A percentile compares a stretch with the other conserved stretches of the same genome.
Evolutionary conservation across 1,140 invertebrate genomes (phyloP).

Genomic region (Apis florea): DNA sequence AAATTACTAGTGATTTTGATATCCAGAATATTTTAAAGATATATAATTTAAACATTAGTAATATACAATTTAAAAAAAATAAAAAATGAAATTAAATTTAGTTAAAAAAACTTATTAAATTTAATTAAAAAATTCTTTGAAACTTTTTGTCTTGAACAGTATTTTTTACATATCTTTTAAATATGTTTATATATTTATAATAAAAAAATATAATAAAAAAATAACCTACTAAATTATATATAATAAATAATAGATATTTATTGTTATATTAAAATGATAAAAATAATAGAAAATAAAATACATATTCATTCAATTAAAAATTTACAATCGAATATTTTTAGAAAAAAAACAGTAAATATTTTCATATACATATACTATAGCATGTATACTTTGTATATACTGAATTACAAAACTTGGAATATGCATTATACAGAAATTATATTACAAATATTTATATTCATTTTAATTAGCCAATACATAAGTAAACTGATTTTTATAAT

Average conservation of each 20-base stretch:
- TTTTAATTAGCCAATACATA: conserved; percentile 16
- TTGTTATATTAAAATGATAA: conserved; percentile 25
- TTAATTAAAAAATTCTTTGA: too few species aligned
- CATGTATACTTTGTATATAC: not conserved
- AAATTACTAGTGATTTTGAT: too few species aligned
- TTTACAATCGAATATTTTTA: conserved; percentile 22
- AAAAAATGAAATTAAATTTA: not conserved
- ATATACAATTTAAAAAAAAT: too few species aligned
- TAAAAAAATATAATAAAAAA: not conserved
- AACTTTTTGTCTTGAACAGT: not conserved
- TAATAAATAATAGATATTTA: conserved; percentile 29
- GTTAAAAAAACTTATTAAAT: not conserved
- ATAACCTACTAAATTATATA: not conserved
- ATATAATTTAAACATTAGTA: too few species aligned
- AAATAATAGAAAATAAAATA: not conserved
- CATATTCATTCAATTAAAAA: not conserved
- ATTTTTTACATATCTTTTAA: not conserved
- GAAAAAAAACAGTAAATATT: conserved; percentile 15
- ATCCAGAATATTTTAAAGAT: too few species aligned
- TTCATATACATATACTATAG: not conserved
- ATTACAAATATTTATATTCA: conserved; percentile 27
- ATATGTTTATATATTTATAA: conserved; percentile 17
- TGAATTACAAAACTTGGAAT: conserved; percentile 25
- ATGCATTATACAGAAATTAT: conserved; percentile 13
- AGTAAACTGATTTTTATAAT: conserved; percentile 24